Evolutionary conservation across 37 sponge, comb jelly and placozoan species (phyloP), one percentile per base, ranked within the genome.

Genomic region (Axinella damicornis): DNA sequence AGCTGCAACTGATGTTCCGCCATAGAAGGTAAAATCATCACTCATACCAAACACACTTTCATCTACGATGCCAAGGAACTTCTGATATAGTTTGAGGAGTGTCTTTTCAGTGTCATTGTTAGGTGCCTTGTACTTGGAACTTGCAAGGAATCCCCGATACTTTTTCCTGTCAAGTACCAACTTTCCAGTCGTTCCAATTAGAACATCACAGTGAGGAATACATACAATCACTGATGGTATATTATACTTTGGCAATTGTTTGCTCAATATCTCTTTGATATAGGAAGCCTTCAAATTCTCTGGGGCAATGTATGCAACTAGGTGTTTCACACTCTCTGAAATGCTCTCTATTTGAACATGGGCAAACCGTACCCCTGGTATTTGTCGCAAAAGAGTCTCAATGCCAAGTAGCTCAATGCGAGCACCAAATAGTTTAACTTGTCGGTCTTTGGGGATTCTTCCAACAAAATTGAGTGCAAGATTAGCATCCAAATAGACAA

Each of bases 241-340:
- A 22, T 22, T 36, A 15, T 31, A n/a, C 9, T 31, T 36, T 4
- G 71, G 71, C 27, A 69, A 35, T 32, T 33, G 21, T 5, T 2
- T 69, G 22, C 36, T 69, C 6, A 69, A 13, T 11, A 9, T 35
- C 14, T 9, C 9, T 9, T 18, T 18, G 33, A 69, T 6, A 15
- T 6, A 5, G 4, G 13, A 4, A 32, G 13, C 34, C 27, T 69
- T 36, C 36, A 69, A 9, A 9, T 22, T 11, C 6, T 15, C 13
- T 34, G 71, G 71, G 11, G 71, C 34, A 9, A 69, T 13, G 13
- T 69, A 69, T 34, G 71, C 71, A 9, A 69, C 71, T 32, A 69
- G 32, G 22, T 22, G 71, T 11, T 6, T 69, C 36, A 69, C 37
- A 36, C 34, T 69, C 5, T 15, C 2, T 4, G 71, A 25, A 69